phyloP scores from a whole-genome alignment of 2,113 vertebrate species.

The Oryzias woworae region DNA sequence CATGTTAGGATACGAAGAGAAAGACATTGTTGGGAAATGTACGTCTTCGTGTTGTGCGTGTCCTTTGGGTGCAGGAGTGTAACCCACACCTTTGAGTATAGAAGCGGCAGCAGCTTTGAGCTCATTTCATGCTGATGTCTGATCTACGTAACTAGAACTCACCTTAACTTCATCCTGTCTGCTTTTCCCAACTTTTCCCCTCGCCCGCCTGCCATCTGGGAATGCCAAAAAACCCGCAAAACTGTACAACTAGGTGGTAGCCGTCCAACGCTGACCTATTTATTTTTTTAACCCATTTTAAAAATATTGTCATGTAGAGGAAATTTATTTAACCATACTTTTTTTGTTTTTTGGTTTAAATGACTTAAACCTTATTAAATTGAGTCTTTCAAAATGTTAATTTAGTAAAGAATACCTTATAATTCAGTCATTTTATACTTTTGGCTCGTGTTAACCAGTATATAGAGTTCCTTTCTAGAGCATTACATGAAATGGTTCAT shows the following conservation, averaged over 20 bases:
- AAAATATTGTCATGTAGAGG: slow-evolving; percentile 45
- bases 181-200: slow-evolving; percentile 46
- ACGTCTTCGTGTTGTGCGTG: slow-evolving; percentile 24
- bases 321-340: slow-evolving; percentile 16
- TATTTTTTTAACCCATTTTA: slow-evolving; percentile 21
- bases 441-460: too few relatives aligned
- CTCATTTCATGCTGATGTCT: slow-evolving; percentile 43
- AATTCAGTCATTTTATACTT: too few relatives aligned
- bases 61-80: slow-evolving; percentile 56
- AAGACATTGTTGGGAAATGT: slow-evolving; percentile 31
- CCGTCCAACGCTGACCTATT: slow-evolving; percentile 27
- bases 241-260: slow-evolving; percentile 4
- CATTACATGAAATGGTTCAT: too few relatives aligned
- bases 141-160: slow-evolving; percentile 73
- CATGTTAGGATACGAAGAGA: slow-evolving; percentile 11
- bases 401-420: too few relatives aligned
- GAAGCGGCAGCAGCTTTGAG: slow-evolving; percentile 65
- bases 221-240: slow-evolving; percentile 46
- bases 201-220: slow-evolving; percentile 70
- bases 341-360: not conserved
- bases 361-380: not conserved
- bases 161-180: slow-evolving; percentile 68
- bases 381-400: too few relatives aligned
- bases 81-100: slow-evolving; percentile 63
- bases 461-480: too few relatives aligned